Evolutionary conservation across 2,797 vertebrate species (phyloP).

Genomic region (Chelmon rostratus): DNA sequence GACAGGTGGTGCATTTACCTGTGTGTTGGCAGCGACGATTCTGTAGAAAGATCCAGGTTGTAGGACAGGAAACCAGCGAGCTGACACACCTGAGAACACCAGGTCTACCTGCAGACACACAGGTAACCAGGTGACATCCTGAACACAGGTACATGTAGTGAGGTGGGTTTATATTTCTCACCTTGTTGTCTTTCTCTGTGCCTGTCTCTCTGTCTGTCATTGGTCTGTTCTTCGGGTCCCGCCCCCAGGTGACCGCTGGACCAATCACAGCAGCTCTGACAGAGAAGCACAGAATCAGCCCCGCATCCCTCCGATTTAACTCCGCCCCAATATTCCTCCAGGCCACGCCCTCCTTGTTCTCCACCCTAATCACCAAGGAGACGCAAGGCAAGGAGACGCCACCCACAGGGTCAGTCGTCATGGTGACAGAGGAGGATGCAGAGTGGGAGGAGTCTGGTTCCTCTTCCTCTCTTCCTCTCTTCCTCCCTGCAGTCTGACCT

Average conservation of each 20-base stretch:
- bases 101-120: slow-evolving; percentile 64
- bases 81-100: slow-evolving; percentile 60
- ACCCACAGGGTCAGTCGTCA: neutral
- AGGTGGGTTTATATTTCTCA: slow-evolving; percentile 22
- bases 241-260: slow-evolving; percentile 73
- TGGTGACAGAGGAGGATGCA: slow-evolving; percentile 15
- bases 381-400: slow-evolving; percentile 45
- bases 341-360: slow-evolving; percentile 79
- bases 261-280: slow-evolving; percentile 73
- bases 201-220: slow-evolving; percentile 64
- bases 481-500: neutral
- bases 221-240: slow-evolving; percentile 77
- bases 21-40: slow-evolving; percentile 55
- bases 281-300: slow-evolving; percentile 63
- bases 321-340: slow-evolving; percentile 60
- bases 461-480: slow-evolving; percentile 17
- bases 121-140: neutral
- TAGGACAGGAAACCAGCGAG: slow-evolving; percentile 80
- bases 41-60: slow-evolving; percentile 78
- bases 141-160: slow-evolving; percentile 3
- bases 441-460: neutral
- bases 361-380: slow-evolving; percentile 75
- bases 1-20: slow-evolving; percentile 64
- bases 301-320: neutral
- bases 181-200: slow-evolving; percentile 5